Base-by-base conservation (phyloP, 2,888 invertebrate genomes). In the Fragum whitleyi region DNA sequence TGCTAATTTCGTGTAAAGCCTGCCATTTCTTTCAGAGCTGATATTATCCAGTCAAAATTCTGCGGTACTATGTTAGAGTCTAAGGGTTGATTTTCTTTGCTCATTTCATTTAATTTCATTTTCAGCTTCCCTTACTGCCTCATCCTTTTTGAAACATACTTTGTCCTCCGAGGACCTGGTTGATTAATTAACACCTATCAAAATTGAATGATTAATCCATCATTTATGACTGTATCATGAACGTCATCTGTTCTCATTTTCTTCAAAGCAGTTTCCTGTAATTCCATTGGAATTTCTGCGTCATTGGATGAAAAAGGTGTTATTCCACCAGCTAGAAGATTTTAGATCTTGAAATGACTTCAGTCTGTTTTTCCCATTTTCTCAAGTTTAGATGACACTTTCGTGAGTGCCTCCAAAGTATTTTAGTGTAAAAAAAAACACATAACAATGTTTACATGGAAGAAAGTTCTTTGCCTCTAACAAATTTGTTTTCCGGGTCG, bases 391-490 rank as follows among this genome's bases (percentile, higher is more conserved):
- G 55, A 21, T 28, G 65, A 47, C 51, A 32, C 39, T 39, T 39
- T 39, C 39, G 14, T 39, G 23, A 57, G 61, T 75, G 75, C 32
- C 57, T 53, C 75, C 75, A 75, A 0, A 75, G 32, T 55, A 69
- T 57, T 69, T 23, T 57, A 14, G 28, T 57, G 1, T 29, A 23
- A 32, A n/a, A n/a, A 57, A 74, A 32, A 74, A 75, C 1, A 68
- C 75, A 32, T 36, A 68, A 28, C 75, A 75, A 36, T 51, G 16
- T 19, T 23, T 39, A 69, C 75, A 75, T 5, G 75, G 75, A 19
- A 69, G 55, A 55, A 55, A 55, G 55, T 55, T n/a, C 55, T 55
- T 55, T 7, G 55, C 55, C n/a, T 55, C 23, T 23, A 57, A 21
- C 1, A n/a, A n/a, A 55, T 72, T 72, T 55, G n/a, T 28, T 55